Conservation (phyloP, 2,797 vertebrate genomes). For the Phalloptychus januarius region DNA sequence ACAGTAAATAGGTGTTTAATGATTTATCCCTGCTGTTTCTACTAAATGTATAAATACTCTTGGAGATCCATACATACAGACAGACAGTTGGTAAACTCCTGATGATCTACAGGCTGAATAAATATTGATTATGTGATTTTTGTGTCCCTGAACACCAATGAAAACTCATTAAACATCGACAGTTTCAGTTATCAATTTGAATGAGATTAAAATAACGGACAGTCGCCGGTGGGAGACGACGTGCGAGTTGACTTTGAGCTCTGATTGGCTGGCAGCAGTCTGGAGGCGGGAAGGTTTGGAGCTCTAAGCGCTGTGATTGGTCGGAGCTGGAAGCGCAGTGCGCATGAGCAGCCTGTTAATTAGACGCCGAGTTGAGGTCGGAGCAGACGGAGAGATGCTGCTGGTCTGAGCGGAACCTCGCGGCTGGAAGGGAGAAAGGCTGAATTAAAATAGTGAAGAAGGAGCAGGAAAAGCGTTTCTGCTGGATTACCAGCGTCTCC, state of each 20-base stretch:
- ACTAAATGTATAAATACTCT: neutral
- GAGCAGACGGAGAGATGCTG: conserved; percentile 1
- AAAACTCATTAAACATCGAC: conserved; percentile 9
- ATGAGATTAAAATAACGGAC: conserved; percentile 11
- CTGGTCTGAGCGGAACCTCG: neutral
- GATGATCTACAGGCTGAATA: neutral
- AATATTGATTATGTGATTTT: conserved; percentile 6
- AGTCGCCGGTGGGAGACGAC: conserved; percentile 10
- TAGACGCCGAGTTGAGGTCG: conserved; percentile 82
- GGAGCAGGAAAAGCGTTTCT: conserved; percentile 1
- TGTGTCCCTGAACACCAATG: conserved; percentile 15
- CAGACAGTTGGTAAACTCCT: neutral
- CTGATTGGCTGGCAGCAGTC: conserved; percentile 34
- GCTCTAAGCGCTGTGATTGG: conserved; percentile 77
- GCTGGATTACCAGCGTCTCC: neutral
- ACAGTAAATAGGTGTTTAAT: neutral
- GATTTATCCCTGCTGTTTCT: neutral
- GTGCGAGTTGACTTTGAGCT: rapidly evolving
- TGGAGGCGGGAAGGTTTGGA: conserved; percentile 24
- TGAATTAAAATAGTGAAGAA: neutral
- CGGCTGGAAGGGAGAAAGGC: neutral
- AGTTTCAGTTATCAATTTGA: conserved; percentile 9
- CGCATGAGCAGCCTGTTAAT: conserved; percentile 81
- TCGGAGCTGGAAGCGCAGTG: conserved; percentile 73
- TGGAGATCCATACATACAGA: neutral